Percentiles rank a stretch among this genome's conserved stretches.
Conservation (phyloP, 2,888 invertebrate species). For the Candidula unifasciata region DNA sequence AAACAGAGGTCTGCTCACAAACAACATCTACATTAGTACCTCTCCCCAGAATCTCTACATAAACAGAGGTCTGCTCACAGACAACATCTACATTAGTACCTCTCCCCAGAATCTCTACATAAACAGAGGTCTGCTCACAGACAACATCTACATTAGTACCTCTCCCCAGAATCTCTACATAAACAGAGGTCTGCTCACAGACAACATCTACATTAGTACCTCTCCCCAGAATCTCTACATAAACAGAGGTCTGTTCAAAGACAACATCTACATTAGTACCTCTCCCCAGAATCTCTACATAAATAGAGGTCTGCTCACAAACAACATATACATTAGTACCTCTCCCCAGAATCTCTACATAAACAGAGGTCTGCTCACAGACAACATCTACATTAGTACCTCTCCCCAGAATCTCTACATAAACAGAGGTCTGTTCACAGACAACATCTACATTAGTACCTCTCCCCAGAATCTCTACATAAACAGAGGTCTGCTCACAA, state of each 20-base stretch:
- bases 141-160: neutral
- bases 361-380: neutral
- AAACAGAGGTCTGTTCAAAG: neutral
- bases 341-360: too few species aligned
- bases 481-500: neutral
- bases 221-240: too few species aligned
- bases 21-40: neutral
- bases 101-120: too few species aligned
- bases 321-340: neutral
- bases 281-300: too few species aligned
- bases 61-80: neutral
- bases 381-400: neutral
- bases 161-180: too few species aligned
- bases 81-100: neutral
- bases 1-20: neutral
- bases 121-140: neutral
- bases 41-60: too few species aligned
- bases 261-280: neutral
- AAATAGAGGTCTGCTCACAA: neutral
- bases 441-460: neutral
- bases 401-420: too few species aligned
- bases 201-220: neutral
- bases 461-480: too few species aligned
- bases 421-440: neutral
- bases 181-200: neutral